Conservation (phyloP, 2,888 invertebrate species). For the Eretmocerus hayati region DNA sequence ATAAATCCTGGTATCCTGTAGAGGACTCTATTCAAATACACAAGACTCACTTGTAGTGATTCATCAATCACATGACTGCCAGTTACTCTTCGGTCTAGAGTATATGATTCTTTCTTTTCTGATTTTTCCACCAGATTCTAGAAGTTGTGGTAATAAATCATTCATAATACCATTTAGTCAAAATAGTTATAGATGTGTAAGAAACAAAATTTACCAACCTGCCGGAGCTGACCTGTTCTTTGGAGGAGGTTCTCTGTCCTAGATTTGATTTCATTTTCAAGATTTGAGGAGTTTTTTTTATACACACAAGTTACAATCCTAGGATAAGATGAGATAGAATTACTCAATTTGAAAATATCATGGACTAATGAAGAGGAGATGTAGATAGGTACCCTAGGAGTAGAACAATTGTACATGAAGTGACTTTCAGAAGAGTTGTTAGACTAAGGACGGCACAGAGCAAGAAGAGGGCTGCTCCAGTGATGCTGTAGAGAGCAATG, state of each 20-base stretch:
- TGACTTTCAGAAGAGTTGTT: slow-evolving; percentile 35
- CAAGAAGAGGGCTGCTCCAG: slow-evolving; percentile 37
- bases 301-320: slow-evolving; percentile 40
- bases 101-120: slow-evolving; percentile 40
- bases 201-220: no score
- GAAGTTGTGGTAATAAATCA: background rate
- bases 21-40: background rate
- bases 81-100: slow-evolving; percentile 61
- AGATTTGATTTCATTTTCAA: slow-evolving; percentile 37
- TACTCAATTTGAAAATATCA: background rate
- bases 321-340: slow-evolving; percentile 21
- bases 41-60: slow-evolving; percentile 58
- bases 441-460: slow-evolving; percentile 38
- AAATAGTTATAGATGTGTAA: slow-evolving; percentile 7
- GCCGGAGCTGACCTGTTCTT: slow-evolving; percentile 42
- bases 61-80: slow-evolving; percentile 82
- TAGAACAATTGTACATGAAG: slow-evolving; percentile 35
- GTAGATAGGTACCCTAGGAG: slow-evolving; percentile 37
- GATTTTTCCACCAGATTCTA: slow-evolving; percentile 26
- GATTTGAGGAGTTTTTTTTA: slow-evolving; percentile 36
- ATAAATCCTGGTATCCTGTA: background rate
- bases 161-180: background rate
- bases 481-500: slow-evolving; percentile 37
- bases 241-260: slow-evolving; percentile 41
- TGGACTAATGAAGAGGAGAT: background rate